Evolutionary conservation across 2,888 invertebrate species (phyloP), one percentile per base, ranked within the genome.

Genomic region (Archaeoteleia sp.): DNA sequence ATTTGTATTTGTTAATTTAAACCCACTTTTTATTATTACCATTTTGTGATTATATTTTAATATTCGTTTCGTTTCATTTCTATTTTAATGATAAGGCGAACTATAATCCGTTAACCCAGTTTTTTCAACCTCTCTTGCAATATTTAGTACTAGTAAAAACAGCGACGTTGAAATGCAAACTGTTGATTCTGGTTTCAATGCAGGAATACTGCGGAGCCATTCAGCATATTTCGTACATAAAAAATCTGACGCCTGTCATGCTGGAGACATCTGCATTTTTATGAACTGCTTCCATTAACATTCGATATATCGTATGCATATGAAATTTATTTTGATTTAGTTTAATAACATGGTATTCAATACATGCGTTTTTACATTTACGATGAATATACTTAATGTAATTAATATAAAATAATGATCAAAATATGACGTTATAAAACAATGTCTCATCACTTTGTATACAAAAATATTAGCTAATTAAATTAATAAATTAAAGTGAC

Each of bases 191-290:
- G 27, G 27, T 42, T 9, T 27, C 25, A 23, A 12, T 42, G 42
- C 27, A 27, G 42, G 27, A 42, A 42, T 25, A 40, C 27, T 10
- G 27, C 2, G 27, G 27, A 42, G 1, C 13, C 25, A 42, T 39
- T 35, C 39, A 20, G 10, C 39, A 39, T 39, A 20, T 39, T 42
- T 42, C 14, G 9, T 27, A 27, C 27, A 42, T n/a, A n/a, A 42
- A 42, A 42, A 42, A 42, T 48, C 14, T 34, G 48, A 35, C 35
- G 35, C 20, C 35, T 27, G 27, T 39, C 23, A 48, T 34, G 25
- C 43, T 23, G 43, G 43, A 48, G 30, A 63, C 63, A 63, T 63
- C 55, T 63, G 63, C 57, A 63, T 63, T 42, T 63, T 57, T n/a
- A 57, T 57, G 49, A 63, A 63, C 48, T 25, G 20, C 8, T 13